Percentiles rank a stretch among this genome's conserved stretches.
phyloP scores from a whole-genome alignment of 2,113 vertebrate genomes.

The Tympanuchus pallidicinctus region DNA sequence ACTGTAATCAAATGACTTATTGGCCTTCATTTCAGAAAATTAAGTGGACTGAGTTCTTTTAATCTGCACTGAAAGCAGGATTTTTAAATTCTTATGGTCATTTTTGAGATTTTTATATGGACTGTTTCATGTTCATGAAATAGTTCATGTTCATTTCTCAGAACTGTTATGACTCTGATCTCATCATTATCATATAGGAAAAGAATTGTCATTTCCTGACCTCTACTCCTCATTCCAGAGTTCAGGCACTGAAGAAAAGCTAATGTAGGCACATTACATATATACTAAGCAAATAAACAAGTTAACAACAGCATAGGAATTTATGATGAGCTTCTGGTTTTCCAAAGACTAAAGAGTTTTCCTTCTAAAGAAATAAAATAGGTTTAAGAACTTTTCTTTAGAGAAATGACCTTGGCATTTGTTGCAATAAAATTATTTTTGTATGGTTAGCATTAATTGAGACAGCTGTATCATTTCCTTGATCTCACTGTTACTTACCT shows the following conservation, averaged over 20 bases:
- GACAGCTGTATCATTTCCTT: not conserved
- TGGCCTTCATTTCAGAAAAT: not conserved
- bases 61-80: not conserved
- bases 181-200: not conserved
- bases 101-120: not conserved
- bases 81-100: not conserved
- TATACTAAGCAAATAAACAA: not conserved
- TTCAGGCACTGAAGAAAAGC: not conserved
- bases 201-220: not conserved
- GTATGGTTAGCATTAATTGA: not conserved
- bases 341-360: not conserved
- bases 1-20: not conserved
- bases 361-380: not conserved
- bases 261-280: accelerated
- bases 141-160: not conserved
- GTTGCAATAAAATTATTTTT: not conserved
- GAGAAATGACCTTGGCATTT: not conserved
- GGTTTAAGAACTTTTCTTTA: not conserved
- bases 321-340: not conserved
- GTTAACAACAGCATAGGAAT: not conserved
- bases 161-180: not conserved
- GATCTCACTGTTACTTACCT: not conserved
- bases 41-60: not conserved
- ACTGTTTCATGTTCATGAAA: not conserved
- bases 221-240: not conserved